Percentiles rank a stretch among this genome's conserved stretches.
phyloP scores from a whole-genome alignment of 2,888 invertebrate genomes.

The Cantharis flavilabris region DNA sequence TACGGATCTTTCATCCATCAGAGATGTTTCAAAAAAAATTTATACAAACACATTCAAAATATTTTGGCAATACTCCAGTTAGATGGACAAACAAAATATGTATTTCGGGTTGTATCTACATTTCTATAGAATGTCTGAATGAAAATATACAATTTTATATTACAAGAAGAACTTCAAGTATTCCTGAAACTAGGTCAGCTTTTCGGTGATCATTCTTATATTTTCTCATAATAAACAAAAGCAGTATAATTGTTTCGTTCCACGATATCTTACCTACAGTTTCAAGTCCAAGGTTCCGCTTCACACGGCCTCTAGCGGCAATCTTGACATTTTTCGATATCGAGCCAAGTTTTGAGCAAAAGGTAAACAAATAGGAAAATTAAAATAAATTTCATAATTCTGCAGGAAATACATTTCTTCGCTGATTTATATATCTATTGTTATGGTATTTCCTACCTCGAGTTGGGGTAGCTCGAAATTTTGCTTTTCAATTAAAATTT shows the following conservation, averaged over 20 bases:
- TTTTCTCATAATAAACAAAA: background rate
- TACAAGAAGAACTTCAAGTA: constrained; percentile 7
- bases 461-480: too few relatives aligned
- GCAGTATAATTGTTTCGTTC: background rate
- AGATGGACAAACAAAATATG: background rate
- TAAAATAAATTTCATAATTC: too few relatives aligned
- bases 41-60: background rate
- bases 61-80: background rate
- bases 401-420: too few relatives aligned
- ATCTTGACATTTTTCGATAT: too few relatives aligned
- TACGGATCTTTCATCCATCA: background rate
- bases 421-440: too few relatives aligned
- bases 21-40: background rate
- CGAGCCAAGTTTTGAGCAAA: too few relatives aligned
- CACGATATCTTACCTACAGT: background rate
- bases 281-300: background rate
- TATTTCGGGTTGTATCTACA: background rate
- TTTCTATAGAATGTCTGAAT: background rate
- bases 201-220: constrained; percentile 16
- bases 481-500: too few relatives aligned
- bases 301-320: too few relatives aligned
- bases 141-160: background rate
- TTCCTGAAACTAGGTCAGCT: constrained; percentile 19
- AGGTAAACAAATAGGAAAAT: too few relatives aligned
- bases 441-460: too few relatives aligned